These are phyloP conservation scores for Aphis gossypii DNA, from an alignment of 1,140 invertebrate genomes.

Conservation along the genomic window DNA sequence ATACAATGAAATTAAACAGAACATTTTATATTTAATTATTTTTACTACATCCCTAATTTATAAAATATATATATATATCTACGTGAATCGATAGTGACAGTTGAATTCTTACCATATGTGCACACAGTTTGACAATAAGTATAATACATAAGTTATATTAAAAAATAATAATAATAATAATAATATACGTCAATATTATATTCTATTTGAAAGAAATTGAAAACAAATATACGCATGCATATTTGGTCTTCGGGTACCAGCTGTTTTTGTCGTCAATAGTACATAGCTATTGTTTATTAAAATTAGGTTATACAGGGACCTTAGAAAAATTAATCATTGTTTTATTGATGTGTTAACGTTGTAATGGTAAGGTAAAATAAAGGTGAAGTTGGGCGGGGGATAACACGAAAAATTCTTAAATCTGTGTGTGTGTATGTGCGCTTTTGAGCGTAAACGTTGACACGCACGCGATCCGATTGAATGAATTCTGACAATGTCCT, in stretches of 20 bases:
- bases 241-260: background rate
- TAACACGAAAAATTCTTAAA: background rate
- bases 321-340: constrained; percentile 6
- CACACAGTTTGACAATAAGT: background rate
- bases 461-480: constrained; percentile 18
- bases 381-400: too few relatives aligned
- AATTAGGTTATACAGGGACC: background rate
- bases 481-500: constrained; percentile 11
- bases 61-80: background rate
- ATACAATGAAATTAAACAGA: background rate
- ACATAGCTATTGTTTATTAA: background rate
- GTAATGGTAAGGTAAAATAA: too few relatives aligned
- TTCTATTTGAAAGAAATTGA: background rate
- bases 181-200: background rate
- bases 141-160: background rate
- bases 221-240: background rate
- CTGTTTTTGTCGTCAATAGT: background rate
- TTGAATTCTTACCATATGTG: background rate
- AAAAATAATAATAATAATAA: background rate
- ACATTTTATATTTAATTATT: background rate
- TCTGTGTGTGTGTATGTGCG: background rate
- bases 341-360: background rate
- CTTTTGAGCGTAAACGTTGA: background rate
- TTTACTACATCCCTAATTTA: background rate
- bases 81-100: background rate